These are phyloP conservation scores for Bombus pyrosoma DNA, from an alignment of 1,140 invertebrate genomes.

Conservation along the genomic window DNA sequence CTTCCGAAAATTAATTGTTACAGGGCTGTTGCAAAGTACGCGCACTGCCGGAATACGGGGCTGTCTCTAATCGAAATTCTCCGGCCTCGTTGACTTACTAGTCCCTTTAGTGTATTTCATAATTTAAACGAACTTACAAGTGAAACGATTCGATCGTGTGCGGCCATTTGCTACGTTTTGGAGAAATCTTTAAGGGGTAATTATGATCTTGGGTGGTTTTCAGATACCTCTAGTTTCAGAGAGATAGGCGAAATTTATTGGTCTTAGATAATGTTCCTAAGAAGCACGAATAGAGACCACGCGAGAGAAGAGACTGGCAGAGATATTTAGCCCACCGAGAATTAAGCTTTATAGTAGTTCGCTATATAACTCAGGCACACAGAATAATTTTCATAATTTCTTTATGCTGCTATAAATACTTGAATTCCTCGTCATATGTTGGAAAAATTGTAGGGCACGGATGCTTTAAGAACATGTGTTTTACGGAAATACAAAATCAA, in stretches of 20 bases:
- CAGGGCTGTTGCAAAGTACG: neutral
- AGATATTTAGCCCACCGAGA: neutral
- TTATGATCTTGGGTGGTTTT: neutral
- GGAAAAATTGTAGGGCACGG: neutral
- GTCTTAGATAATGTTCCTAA: neutral
- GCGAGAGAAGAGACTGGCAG: neutral
- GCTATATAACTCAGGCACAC: neutral
- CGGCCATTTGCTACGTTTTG: neutral
- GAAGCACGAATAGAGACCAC: neutral
- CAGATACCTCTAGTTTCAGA: neutral
- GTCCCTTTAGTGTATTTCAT: neutral
- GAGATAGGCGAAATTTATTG: neutral
- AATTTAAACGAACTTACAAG: neutral
- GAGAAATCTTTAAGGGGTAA: neutral
- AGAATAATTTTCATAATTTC: neutral
- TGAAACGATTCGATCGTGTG: neutral
- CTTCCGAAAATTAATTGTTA: conserved; percentile 43
- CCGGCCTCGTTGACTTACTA: neutral
- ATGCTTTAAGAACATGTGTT: no score
- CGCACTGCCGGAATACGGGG: neutral
- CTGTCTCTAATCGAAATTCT: conserved; percentile 3
- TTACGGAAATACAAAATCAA: no score
- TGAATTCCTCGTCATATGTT: neutral
- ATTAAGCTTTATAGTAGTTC: neutral
- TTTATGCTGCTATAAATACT: neutral